phyloP scores from a whole-genome alignment of 2,113 vertebrate genomes.

The Sturnus vulgaris region DNA sequence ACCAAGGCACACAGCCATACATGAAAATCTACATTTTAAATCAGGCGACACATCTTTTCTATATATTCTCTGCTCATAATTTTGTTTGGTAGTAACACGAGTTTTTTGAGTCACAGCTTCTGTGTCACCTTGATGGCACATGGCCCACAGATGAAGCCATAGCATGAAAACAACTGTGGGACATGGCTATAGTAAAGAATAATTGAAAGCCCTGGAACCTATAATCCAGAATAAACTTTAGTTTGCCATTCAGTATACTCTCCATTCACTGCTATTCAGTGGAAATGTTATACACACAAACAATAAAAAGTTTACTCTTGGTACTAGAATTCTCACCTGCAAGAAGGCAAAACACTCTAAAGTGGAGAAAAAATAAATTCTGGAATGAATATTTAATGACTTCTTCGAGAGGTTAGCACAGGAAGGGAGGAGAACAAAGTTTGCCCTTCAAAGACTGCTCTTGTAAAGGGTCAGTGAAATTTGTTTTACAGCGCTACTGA shows the following conservation, averaged over 20 bases:
- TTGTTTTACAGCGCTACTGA: conserved; percentile 17
- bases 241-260: not conserved
- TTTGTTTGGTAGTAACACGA: not conserved
- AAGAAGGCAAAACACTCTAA: not conserved
- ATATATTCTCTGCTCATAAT: not conserved
- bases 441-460: conserved; percentile 14
- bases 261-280: conserved; percentile 30
- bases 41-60: not conserved
- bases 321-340: not conserved
- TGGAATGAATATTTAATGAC: conserved; percentile 59
- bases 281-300: not conserved
- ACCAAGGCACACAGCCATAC: not conserved
- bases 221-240: conserved; percentile 34
- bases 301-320: conserved; percentile 27
- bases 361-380: not conserved
- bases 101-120: not conserved
- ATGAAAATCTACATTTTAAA: not conserved
- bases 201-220: conserved; percentile 18
- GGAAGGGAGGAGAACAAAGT: conserved; percentile 13
- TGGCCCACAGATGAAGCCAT: conserved; percentile 16
- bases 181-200: conserved; percentile 29
- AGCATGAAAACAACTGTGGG: conserved; percentile 11
- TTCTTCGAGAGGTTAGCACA: conserved; percentile 18
- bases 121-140: not conserved
- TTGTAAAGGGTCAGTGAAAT: conserved; percentile 29